Evolutionary conservation across 1,140 invertebrate species (phyloP).

Genomic region (Pararge aegeria): DNA sequence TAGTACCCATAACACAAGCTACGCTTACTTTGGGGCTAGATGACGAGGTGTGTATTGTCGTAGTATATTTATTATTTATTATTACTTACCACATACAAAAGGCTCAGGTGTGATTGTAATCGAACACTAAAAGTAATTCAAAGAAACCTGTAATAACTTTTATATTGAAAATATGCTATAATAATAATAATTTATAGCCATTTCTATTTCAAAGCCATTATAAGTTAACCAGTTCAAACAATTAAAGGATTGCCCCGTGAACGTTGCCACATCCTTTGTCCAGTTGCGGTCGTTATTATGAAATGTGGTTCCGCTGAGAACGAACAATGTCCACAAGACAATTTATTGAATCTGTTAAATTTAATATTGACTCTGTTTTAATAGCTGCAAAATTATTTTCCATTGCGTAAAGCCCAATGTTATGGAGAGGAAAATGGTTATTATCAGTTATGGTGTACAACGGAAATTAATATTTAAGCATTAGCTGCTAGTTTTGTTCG

Average conservation of each 20-base stretch:
- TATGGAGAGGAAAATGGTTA: background rate
- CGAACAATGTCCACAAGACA: constrained; percentile 23
- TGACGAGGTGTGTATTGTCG: no score
- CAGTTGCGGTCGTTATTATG: constrained; percentile 22
- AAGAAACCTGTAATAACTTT: no score
- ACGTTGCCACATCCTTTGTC: constrained; percentile 20
- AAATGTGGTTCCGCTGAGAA: constrained; percentile 18
- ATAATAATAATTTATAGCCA: background rate
- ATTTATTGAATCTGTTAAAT: constrained; percentile 23
- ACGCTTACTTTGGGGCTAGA: no score
- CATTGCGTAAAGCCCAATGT: background rate
- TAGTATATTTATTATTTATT: no score
- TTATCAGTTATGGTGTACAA: background rate
- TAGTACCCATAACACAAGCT: no score
- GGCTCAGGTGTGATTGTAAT: no score
- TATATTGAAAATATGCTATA: no score
- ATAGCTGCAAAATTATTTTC: constrained; percentile 1
- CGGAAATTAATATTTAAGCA: background rate
- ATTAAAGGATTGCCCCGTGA: constrained; percentile 20
- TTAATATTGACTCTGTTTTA: constrained; percentile 8
- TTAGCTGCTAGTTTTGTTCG: no score
- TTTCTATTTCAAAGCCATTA: constrained; percentile 1
- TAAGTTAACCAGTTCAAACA: constrained; percentile 7
- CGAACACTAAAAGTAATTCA: no score
- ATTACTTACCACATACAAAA: no score